phyloP scores from a whole-genome alignment of 2,113 vertebrate genomes.

The Choloepus hoffmanni region DNA sequence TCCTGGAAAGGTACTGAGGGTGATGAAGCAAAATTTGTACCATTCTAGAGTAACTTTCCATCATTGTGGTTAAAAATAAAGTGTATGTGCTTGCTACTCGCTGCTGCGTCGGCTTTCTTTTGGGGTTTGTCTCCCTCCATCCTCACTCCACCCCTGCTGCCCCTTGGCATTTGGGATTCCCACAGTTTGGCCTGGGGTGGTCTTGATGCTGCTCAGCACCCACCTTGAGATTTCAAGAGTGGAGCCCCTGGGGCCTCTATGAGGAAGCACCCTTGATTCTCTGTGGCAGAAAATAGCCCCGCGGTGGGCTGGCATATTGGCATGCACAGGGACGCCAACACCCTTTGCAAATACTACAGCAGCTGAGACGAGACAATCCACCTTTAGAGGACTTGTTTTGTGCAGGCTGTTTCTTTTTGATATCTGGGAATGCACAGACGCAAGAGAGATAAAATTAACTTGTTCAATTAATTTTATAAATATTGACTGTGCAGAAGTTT shows the following conservation, averaged over 20 bases:
- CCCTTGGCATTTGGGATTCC: neutral
- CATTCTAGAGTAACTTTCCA: conserved; percentile 59
- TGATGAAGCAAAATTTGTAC: conserved; percentile 67
- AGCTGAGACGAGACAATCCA: neutral
- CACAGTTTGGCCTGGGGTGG: neutral
- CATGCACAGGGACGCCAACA: neutral
- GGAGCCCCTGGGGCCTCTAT: neutral
- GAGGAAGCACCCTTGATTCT: neutral
- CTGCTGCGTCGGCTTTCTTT: neutral
- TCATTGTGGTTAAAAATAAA: conserved; percentile 73
- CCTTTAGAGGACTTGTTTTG: conserved; percentile 48
- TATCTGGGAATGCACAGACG: conserved; percentile 60
- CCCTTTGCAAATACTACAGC: conserved; percentile 38
- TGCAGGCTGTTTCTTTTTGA: conserved; percentile 47
- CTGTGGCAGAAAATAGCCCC: neutral
- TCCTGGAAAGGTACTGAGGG: conserved; percentile 40
- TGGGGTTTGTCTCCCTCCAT: neutral
- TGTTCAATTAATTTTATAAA: conserved; percentile 81
- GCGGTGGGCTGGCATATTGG: neutral
- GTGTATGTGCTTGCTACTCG: neutral
- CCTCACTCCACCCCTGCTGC: no score
- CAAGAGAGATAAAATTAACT: conserved; percentile 63
- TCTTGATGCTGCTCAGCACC: neutral
- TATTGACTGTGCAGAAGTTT: conserved; percentile 69
- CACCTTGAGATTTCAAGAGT: neutral